A percentile compares a stretch with the other conserved stretches of the same genome.
phyloP scores from a whole-genome alignment of 1,140 invertebrate genomes.

The Neodiprion virginianus region DNA sequence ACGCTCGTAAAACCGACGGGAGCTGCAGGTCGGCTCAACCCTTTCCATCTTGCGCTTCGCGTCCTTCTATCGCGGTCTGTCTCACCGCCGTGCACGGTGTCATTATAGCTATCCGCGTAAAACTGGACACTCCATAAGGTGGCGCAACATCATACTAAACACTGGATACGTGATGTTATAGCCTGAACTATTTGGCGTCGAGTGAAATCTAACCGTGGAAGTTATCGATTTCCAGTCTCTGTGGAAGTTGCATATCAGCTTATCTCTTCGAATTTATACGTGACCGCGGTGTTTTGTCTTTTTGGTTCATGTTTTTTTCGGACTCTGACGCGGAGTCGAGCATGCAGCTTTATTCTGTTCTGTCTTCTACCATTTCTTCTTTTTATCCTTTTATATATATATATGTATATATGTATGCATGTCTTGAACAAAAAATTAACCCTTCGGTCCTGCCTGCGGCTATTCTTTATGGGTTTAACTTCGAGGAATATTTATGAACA shows the following conservation, averaged over 20 bases:
- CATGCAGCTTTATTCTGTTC: slow-evolving; percentile 24
- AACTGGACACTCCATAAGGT: too few species aligned
- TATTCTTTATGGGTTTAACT: slow-evolving; percentile 57
- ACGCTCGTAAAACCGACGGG: slow-evolving; percentile 53
- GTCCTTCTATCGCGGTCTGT: slow-evolving; percentile 39
- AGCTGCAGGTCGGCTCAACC: slow-evolving; percentile 42
- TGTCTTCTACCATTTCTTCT: slow-evolving; percentile 18
- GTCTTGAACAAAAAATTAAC: slow-evolving; percentile 45
- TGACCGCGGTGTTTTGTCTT: too few species aligned
- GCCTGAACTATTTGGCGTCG: too few species aligned
- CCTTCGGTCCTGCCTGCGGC: slow-evolving; percentile 54
- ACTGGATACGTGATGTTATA: too few species aligned
- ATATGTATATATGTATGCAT: slow-evolving; percentile 12
- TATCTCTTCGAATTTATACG: too few species aligned
- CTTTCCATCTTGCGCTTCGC: slow-evolving; percentile 44
- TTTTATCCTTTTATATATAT: background rate
- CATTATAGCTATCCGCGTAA: too few species aligned
- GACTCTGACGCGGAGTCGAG: too few species aligned
- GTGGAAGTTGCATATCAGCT: too few species aligned
- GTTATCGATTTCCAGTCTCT: too few species aligned
- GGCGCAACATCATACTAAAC: too few species aligned
- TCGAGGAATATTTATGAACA: slow-evolving; percentile 57
- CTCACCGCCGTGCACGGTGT: slow-evolving; percentile 26
- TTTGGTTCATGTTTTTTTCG: too few species aligned
- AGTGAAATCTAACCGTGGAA: too few species aligned